Evolutionary conservation across 1,140 invertebrate genomes (phyloP), one percentile per base, ranked within the genome.

Genomic region (Aethina tumida): DNA sequence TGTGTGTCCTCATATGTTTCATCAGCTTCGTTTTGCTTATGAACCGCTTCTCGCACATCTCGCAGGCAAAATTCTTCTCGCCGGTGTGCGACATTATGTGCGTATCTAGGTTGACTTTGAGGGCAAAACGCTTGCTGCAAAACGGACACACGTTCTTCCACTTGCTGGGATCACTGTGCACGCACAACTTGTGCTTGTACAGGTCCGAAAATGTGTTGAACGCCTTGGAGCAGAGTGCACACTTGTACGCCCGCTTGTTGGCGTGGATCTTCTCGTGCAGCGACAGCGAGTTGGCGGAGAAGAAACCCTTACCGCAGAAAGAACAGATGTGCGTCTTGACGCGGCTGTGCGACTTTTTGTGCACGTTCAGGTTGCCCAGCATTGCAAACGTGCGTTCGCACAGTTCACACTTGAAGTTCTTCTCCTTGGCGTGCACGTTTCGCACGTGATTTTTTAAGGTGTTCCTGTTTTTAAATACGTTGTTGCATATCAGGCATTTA

Each of bases 361-460:
- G 78, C 45, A 77, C 75, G 55, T 75, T 79, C 33, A 82, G 61
- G 41, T 79, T 75, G 22, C 79, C 75, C 1, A 68, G 64, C 19
- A 68, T 72, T 20, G 73, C 73, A 37, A 92, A 75, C 39, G 77
- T 75, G 62, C 90, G 85, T 12, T 74, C 73, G 58, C 85, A 86
- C 16, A 81, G 71, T 43, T 77, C 73, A 60, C 77, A 80, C 2
- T 74, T 59, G 54, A 69, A 72, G 22, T 72, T 65, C 38, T 73
- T 71, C 35, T 73, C 74, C 1, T 75, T 76, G 17, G 70, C 68
- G 58, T 80, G 77, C 9, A 55, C 52, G 34, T 52, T 52, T 24
- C 30, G 20, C 20, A 41, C 22, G 19, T 55, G 52, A 5, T 50
- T 24, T 29, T 44, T 48, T n/a, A 49, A 17, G n/a, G 52, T 33